These are phyloP conservation scores for Labia minor DNA, from an alignment of 2,888 invertebrate species.

Conservation along the genomic window DNA sequence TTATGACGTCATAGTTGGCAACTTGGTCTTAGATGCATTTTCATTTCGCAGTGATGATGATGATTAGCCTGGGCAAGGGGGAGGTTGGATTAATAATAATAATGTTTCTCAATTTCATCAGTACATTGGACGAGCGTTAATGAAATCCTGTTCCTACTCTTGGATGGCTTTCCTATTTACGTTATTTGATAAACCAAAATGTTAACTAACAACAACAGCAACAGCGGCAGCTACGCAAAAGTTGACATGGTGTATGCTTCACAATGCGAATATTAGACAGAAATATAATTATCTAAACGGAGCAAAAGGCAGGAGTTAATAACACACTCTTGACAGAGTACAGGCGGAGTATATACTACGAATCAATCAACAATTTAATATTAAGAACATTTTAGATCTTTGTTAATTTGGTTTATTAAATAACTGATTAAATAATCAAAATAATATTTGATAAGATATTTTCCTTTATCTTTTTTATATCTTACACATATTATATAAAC, in stretches of 20 bases:
- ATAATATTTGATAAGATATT: too few relatives aligned
- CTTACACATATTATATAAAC: too few relatives aligned
- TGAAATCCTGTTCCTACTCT: neutral
- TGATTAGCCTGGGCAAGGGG: neutral
- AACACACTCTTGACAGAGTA: neutral
- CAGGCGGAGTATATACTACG: neutral
- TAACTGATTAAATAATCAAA: too few relatives aligned
- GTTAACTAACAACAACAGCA: neutral
- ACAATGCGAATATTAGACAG: constrained; percentile 13
- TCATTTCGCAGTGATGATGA: neutral
- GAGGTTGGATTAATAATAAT: neutral
- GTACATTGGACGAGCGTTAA: constrained; percentile 4
- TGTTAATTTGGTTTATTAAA: too few relatives aligned
- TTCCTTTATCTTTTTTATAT: too few relatives aligned
- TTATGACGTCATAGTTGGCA: constrained; percentile 1
- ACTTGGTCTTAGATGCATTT: neutral
- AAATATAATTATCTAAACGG: neutral
- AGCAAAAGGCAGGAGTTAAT: neutral
- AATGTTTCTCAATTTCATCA: constrained; percentile 13
- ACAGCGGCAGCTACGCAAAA: neutral
- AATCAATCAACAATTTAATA: too few relatives aligned
- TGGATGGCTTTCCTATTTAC: neutral
- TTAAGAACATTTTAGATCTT: too few relatives aligned
- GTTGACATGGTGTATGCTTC: neutral
- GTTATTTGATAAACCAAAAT: constrained; percentile 8